Percentiles rank a stretch among this genome's conserved stretches.
Evolutionary conservation across 2,113 vertebrate genomes (phyloP).

Genomic region (Eidolon helvum): DNA sequence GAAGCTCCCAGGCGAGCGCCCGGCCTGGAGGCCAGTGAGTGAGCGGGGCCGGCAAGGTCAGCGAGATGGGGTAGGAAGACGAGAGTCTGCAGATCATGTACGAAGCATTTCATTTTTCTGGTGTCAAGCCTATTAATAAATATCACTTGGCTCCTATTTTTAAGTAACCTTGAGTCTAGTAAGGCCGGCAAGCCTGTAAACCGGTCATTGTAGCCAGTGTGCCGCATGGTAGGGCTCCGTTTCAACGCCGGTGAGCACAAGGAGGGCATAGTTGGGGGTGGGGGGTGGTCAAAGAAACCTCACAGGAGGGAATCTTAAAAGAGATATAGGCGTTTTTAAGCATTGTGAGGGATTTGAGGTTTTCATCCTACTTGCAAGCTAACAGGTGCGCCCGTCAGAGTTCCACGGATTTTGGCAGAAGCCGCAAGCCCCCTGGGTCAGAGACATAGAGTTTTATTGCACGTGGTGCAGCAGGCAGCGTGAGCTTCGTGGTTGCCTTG

Average conservation of each 20-base stretch:
- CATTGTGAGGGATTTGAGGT: neutral
- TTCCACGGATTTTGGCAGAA: neutral
- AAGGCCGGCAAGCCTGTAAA: neutral
- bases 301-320: neutral
- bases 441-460: neutral
- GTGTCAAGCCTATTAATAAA: neutral
- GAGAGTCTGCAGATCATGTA: rapidly evolving
- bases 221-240: neutral
- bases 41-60: no score
- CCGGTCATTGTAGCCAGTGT: neutral
- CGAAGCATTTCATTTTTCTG: neutral
- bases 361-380: neutral
- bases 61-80: rapidly evolving
- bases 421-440: neutral
- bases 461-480: rapidly evolving
- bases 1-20: neutral
- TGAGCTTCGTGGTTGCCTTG: neutral
- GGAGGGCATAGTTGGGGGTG: rapidly evolving
- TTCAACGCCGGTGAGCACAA: neutral
- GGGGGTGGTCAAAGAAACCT: neutral
- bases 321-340: neutral
- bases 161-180: neutral
- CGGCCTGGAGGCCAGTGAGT: neutral
- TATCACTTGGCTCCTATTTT: neutral
- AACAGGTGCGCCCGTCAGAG: neutral